Evolutionary conservation across 2,888 invertebrate species (phyloP), one percentile per base, ranked within the genome.

Genomic region (Eilema griseolum): DNA sequence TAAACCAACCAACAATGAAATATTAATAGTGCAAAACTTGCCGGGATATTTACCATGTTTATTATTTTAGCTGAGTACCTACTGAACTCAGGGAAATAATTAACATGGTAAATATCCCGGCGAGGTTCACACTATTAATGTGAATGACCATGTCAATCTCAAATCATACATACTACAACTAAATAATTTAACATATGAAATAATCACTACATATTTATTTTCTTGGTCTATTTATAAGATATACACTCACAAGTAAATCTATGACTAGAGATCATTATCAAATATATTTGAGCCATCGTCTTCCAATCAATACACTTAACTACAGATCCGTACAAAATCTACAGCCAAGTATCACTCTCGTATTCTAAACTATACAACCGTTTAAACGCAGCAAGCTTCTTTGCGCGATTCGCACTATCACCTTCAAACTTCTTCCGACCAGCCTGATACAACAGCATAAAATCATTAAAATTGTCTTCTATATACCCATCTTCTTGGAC

Each of bases 291-390:
- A 65, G 64, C 64, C 64, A 23, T 65, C 64, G 31, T 52, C 52
- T 56, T 52, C 31, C 52, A 56, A 65, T n/a, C 10, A 31, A 33
- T 14, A 23, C 37, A 28, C 33, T 31, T 59, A 7, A 4, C 14
- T 24, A 52, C 16, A 61, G 28, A 33, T 56, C 24, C n/a, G 16
- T 63, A 66, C 33, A 69, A 64, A 41, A 57, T 16, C 31, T 83
- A 83, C 74, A 83, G 72, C 84, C 84, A 82, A 26, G 87, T 83
- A 63, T 85, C 87, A 61, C 70, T 81, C 24, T 91, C 90, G 73
- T 87, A 89, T 72, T 90, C 92, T 3, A 86, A 67, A 61, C 88
- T 87, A 67, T 87, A 90, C 69, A 92, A 76, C 57, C 91, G 83
- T 73, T 85, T 88, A 74, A 92, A 78, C 2, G 92, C 92, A 0